phyloP scores from a whole-genome alignment of 2,797 vertebrate genomes.

The Galago senegalensis region DNA sequence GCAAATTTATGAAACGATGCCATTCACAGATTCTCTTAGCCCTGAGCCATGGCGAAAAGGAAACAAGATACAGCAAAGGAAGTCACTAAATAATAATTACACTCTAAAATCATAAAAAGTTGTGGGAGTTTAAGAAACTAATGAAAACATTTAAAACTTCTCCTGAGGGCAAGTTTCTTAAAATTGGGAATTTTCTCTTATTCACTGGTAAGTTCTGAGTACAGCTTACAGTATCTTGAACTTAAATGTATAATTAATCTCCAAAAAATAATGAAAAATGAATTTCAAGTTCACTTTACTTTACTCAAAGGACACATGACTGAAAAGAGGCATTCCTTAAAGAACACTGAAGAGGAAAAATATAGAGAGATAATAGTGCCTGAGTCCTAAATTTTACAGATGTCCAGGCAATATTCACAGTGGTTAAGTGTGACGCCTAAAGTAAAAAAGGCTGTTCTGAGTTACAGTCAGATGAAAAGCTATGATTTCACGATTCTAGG shows the following conservation, averaged over 20 bases:
- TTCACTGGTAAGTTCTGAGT: neutral
- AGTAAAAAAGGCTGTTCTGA: neutral
- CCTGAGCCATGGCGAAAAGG: neutral
- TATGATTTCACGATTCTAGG: neutral
- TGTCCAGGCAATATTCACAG: neutral
- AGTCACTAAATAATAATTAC: neutral
- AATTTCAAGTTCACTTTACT: neutral
- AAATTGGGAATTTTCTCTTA: neutral
- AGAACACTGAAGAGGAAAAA: neutral
- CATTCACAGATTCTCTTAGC: neutral
- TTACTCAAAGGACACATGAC: neutral
- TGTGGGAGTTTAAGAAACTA: neutral
- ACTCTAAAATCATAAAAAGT: neutral
- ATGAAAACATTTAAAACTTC: neutral
- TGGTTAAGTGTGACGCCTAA: neutral
- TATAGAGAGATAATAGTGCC: neutral
- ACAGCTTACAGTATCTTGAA: neutral
- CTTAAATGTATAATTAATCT: neutral
- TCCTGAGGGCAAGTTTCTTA: neutral
- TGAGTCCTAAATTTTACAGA: neutral
- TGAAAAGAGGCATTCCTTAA: neutral
- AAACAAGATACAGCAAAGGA: neutral
- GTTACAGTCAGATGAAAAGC: neutral
- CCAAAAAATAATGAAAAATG: neutral
- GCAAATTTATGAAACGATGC: neutral